Base-by-base conservation (phyloP, 2,797 vertebrate species). In the Molossus alvarezi region DNA sequence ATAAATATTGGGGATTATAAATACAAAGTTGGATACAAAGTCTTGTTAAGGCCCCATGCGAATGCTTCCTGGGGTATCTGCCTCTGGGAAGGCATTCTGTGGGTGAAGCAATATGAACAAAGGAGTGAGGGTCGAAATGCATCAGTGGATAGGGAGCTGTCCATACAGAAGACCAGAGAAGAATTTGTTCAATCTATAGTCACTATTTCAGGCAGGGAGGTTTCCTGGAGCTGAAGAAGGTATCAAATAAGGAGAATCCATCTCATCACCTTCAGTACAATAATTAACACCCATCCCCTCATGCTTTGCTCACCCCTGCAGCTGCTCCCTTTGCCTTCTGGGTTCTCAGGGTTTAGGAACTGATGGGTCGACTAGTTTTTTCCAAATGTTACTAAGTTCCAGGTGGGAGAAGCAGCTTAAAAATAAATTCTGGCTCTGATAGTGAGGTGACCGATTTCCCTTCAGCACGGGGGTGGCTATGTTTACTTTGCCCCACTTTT, bases 401-500 rank as follows among this genome's bases (percentile, higher is more conserved):
- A 88, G 25, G 77, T 95, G 71, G 65, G 65, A 58, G 33, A 88
- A 88, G 51, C 21, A 67, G 29, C 77, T 93, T 96, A 85, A 79
- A 94, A 96, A 92, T 96, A 82, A 92, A 88, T 20, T 15, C 41
- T 97, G 64, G 41, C 88, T 90, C 23, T 88, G 60, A 86, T 83
- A 93, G 73, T 83, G 48, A 95, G 81, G 23, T 91, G 53, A 83
- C 72, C 94, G 48, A 71, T 96, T 94, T 96, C 33, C 15, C 41
- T 2, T 89, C 37, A 84, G 64, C 62, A 18, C 55, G 69, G 55
- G 76, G 45, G 37, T 48, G 51, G 65, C 73, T 80, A 8, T 86
- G 73, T 94, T 97, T 96, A 89, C 91, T 96, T 95, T 93, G 79
- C 69, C 69, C 85, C 71, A 67, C 33, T 88, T 58, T 79, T 33